Evolutionary conservation across 37 sponge, comb jelly and placozoan genomes (phyloP), one percentile per base, ranked within the genome.

Genomic region (Oscarella lobularis): DNA sequence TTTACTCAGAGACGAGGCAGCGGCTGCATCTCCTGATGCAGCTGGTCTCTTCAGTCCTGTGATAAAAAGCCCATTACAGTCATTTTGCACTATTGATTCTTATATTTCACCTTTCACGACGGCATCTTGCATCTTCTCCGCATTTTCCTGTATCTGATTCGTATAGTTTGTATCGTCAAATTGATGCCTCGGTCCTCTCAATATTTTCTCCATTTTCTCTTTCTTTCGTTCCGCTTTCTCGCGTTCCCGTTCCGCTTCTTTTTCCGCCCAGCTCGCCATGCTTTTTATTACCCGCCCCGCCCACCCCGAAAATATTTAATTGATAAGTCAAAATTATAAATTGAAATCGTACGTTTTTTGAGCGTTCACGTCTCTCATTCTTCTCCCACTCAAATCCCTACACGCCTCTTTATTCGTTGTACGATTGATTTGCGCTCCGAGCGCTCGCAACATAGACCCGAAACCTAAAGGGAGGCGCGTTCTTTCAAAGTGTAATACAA

Each of bases 381-480:
- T 72, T 66, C 96, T 75, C 30, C 99, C 99, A 83, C 86, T 89
- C 39, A 98, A 79, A 75, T 98, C 95, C 9, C 99, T 72, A 68
- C 99, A 95, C 0, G 99, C 99, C 2, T 91, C 90, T 68, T 82
- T 88, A 75, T 86, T 88, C 1, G 81, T 82, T 20, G 90, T 91
- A 70, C 84, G 89, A 67, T 92, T 87, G 2, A 86, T 86, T 36
- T 83, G 86, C 37, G 80, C 85, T 30, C 99, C 99, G 75, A 94
- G 89, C 20, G 99, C 87, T 33, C 96, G 87, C 33, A 98, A 83
- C 78, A 95, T 94, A 9, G 99, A 86, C 27, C 99, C 99, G 81
- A 98, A 98, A 0, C 99, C 99, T 96, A 38, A 2, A 36, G 5
- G 31, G 38, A 70, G 73, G 33, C 2, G 1, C 67, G 33, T 31